Conservation (phyloP, 2,888 invertebrate species). For the Leptinotarsa rubiginosa region DNA sequence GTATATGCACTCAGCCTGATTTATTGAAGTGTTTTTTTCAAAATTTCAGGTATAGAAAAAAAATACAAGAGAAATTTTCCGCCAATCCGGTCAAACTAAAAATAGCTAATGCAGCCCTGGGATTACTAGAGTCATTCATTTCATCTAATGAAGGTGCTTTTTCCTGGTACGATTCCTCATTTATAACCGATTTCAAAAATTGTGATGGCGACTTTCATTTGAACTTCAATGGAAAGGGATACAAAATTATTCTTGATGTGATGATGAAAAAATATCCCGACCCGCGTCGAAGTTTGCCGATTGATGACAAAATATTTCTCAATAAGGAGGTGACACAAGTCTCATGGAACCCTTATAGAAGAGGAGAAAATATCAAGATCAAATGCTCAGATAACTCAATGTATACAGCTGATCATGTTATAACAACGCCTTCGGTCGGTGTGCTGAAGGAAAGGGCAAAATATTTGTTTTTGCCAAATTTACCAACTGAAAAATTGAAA, state of each 20-base stretch:
- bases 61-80: conserved; percentile 42
- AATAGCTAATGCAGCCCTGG: conserved; percentile 14
- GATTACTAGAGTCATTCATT: conserved; percentile 5
- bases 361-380: conserved; percentile 51
- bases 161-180: conserved; percentile 75
- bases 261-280: conserved; percentile 66
- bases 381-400: conserved; percentile 67
- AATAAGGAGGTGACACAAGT: conserved; percentile 52
- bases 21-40: too few relatives aligned
- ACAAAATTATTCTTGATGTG: conserved; percentile 73
- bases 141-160: conserved; percentile 62
- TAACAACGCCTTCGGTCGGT: conserved; percentile 68
- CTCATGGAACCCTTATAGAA: conserved; percentile 33
- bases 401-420: conserved; percentile 71
- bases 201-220: conserved; percentile 77
- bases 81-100: conserved; percentile 31
- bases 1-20: too few relatives aligned
- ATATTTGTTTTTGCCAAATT: conserved; percentile 44
- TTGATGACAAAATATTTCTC: conserved; percentile 53
- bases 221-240: conserved; percentile 80
- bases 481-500: conserved; percentile 43
- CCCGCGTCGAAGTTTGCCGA: conserved; percentile 38
- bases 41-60: not conserved
- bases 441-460: conserved; percentile 48
- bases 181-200: conserved; percentile 74